Conservation (phyloP, 1,140 invertebrate genomes). For the Penaeus japonicus region DNA sequence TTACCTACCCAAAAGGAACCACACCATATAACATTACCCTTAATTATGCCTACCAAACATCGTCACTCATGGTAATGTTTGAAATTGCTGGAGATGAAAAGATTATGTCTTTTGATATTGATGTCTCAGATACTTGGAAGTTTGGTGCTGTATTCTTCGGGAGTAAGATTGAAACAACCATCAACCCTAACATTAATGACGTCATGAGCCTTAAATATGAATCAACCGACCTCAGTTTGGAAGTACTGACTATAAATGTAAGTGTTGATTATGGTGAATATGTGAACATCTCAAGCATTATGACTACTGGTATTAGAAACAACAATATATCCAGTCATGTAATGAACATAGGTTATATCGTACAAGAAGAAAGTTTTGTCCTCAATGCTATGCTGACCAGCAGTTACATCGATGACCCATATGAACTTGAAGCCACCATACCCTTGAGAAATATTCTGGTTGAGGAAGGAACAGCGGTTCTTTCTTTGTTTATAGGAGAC, state of each 20-base stretch:
- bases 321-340: too few relatives aligned
- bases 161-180: neutral
- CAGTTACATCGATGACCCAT: neutral
- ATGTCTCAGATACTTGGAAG: neutral
- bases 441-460: neutral
- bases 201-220: neutral
- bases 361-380: too few relatives aligned
- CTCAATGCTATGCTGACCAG: too few relatives aligned
- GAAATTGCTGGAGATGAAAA: conserved; percentile 3
- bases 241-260: neutral
- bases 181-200: neutral
- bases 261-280: neutral
- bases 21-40: neutral
- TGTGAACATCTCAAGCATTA: neutral
- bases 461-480: neutral
- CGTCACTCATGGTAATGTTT: neutral
- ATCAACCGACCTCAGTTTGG: neutral
- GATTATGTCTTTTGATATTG: conserved; percentile 4
- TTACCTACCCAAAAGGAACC: neutral
- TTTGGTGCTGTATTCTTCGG: neutral
- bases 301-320: too few relatives aligned
- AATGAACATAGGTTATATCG: too few relatives aligned
- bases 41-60: neutral
- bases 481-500: neutral
- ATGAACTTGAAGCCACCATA: neutral